Base-by-base conservation (phyloP, 2,888 invertebrate species). In the Tinea pellionella region DNA sequence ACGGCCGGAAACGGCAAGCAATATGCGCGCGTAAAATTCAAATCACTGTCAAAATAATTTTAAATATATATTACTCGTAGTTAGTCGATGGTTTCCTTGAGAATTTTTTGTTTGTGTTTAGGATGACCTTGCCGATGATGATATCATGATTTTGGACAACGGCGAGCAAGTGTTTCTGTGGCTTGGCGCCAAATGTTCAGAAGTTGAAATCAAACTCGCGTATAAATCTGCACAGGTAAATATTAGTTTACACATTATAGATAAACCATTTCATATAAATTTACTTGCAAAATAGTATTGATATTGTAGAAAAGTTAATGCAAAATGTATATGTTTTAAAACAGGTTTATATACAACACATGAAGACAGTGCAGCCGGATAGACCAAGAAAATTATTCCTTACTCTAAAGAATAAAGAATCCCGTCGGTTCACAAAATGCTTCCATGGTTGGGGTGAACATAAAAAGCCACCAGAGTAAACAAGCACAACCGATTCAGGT, bases 141-240 rank as follows among this genome's bases (percentile, higher is more conserved):
- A 99, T 80, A 98, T 99, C 41, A 99, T 99, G 99, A 96, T 99
- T 66, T 88, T 99, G 66, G 99, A 99, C 82, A 99, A 97, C 75
- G 99, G 99, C 2, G 95, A 96, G 69, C 96, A 98, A 81, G 96
- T 99, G 61, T 99, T 97, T 86, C 89, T 99, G 60, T 99, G 99
- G 99, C 90, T 99, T 61, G 99, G 99, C 9, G 93, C 97, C 61
- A 94, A 94, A 68, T 97, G 98, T 72, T 97, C 97, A 61, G 99
- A 99, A 86, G 98, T 99, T 3, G 99, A 99, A 88, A 97, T 98
- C 62, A 99, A 99, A 85, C 89, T 99, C 60, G 98, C 99, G 0
- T 98, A 96, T 77, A 99, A 99, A 87, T 98, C 98, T 63, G 99
- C 97, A 63, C 98, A 98, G 91, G 96, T 96, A 88, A 53, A 59